phyloP scores from a whole-genome alignment of 2,797 vertebrate species.

The Hyperoplus immaculatus region DNA sequence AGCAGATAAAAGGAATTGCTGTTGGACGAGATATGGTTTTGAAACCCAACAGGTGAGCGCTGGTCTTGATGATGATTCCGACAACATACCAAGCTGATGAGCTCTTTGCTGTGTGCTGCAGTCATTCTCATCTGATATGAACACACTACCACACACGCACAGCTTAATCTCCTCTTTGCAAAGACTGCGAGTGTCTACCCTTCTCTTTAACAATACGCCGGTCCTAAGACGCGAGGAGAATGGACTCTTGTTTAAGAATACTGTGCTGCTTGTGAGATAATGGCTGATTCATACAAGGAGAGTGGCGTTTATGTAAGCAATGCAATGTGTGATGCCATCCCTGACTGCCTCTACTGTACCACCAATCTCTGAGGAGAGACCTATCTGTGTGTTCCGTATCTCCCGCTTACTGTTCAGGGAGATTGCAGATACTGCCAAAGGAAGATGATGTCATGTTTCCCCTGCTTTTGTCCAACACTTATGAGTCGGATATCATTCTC shows the following conservation, averaged over 20 bases:
- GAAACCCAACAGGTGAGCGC: not conserved
- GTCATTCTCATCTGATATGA: conserved; percentile 58
- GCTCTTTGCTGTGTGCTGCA: conserved; percentile 9
- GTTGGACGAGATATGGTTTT: not conserved
- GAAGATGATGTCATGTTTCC: conserved; percentile 65
- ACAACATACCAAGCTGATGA: conserved; percentile 43
- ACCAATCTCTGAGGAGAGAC: conserved; percentile 33
- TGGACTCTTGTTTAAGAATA: conserved; percentile 63
- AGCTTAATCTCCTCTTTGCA: conserved; percentile 66
- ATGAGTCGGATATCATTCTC: conserved; percentile 47
- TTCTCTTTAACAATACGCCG: conserved; percentile 56
- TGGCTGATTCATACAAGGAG: conserved; percentile 62
- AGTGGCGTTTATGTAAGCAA: conserved; percentile 64
- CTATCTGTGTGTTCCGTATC: conserved; percentile 46
- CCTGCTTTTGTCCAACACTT: conserved; percentile 12
- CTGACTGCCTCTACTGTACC: conserved; percentile 41
- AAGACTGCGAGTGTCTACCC: conserved; percentile 47
- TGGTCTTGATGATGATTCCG: conserved; percentile 7
- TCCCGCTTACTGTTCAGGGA: conserved; percentile 46
- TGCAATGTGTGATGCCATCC: conserved; percentile 43
- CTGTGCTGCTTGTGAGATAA: conserved; percentile 62
- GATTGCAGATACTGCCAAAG: conserved; percentile 54
- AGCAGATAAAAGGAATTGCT: not conserved
- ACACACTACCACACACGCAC: conserved; percentile 37
- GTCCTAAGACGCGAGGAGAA: conserved; percentile 58